Evolutionary conservation across 2,888 invertebrate genomes (phyloP).

Genomic region (Oxycera nigricornis): DNA sequence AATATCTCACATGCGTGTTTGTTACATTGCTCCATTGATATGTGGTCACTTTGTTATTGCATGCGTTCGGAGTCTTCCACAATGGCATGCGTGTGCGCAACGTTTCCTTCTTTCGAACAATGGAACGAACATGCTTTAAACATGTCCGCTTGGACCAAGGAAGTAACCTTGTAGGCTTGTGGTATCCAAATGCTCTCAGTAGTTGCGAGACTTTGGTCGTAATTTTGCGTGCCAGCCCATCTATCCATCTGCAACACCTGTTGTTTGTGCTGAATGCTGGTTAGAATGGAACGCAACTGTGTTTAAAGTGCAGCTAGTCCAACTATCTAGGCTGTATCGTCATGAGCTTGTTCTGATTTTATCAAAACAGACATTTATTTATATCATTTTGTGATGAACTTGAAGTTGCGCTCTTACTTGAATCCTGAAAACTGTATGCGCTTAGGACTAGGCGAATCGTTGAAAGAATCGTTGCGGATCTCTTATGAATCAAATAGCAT

Average conservation of each 20-base stretch:
- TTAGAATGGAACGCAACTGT: slow-evolving; percentile 16
- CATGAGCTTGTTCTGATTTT: slow-evolving; percentile 42
- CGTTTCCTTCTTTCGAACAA: slow-evolving; percentile 32
- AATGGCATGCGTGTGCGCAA: slow-evolving; percentile 33
- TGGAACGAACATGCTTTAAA: slow-evolving; percentile 37
- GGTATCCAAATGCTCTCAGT: slow-evolving; percentile 40
- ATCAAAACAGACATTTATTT: slow-evolving; percentile 44
- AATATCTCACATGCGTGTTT: slow-evolving; percentile 15
- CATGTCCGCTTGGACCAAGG: slow-evolving; percentile 36
- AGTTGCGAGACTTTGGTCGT: slow-evolving; percentile 21
- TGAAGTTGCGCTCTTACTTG: slow-evolving; percentile 25
- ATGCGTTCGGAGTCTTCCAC: not conserved
- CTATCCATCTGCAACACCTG: slow-evolving; percentile 44
- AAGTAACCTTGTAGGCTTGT: slow-evolving; percentile 38
- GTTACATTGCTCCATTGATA: slow-evolving; percentile 24
- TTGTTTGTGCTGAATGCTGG: slow-evolving; percentile 13
- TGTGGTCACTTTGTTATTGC: slow-evolving; percentile 32
- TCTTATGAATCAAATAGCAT: slow-evolving; percentile 4
- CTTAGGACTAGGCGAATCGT: not conserved
- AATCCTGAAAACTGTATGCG: not conserved
- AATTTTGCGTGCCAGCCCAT: slow-evolving; percentile 35
- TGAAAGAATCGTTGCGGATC: not conserved
- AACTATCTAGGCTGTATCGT: slow-evolving; percentile 29
- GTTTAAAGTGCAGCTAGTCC: not conserved
- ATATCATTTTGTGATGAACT: slow-evolving; percentile 45